Evolutionary conservation across 2,113 vertebrate genomes (phyloP).

Genomic region (Lycocorax pyrrhopterus): DNA sequence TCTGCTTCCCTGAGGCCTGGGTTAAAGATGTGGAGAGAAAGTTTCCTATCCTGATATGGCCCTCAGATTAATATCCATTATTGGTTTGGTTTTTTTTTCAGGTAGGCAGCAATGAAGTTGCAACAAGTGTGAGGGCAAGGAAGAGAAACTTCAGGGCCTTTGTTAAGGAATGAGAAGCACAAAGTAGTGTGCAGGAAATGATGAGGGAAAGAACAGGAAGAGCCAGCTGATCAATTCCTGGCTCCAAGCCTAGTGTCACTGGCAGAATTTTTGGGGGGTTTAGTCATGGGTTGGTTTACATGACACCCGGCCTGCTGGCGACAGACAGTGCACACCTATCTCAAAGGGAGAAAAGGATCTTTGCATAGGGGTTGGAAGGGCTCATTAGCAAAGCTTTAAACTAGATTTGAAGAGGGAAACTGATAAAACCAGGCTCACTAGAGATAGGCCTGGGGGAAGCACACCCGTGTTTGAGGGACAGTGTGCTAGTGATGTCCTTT

Average conservation of each 20-base stretch:
- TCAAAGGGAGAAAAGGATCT: background rate
- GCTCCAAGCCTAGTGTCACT: background rate
- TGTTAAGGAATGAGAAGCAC: background rate
- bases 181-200: background rate
- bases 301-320: background rate
- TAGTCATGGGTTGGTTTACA: background rate
- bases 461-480: fast-evolving
- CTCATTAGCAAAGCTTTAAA: background rate
- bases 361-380: background rate
- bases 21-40: background rate
- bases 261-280: background rate
- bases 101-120: background rate
- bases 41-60: background rate
- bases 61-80: background rate
- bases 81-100: background rate
- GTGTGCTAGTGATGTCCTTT: background rate
- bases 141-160: background rate
- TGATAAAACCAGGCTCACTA: background rate
- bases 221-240: background rate
- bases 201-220: background rate
- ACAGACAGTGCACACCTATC: background rate
- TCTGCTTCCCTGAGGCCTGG: background rate
- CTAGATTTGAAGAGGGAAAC: background rate
- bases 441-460: background rate
- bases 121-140: background rate